A percentile compares a stretch with the other conserved stretches of the same genome.
These are phyloP conservation scores for Microcebus lehilahytsara DNA, from an alignment of 2,113 vertebrate genomes.

Conservation along the genomic window DNA sequence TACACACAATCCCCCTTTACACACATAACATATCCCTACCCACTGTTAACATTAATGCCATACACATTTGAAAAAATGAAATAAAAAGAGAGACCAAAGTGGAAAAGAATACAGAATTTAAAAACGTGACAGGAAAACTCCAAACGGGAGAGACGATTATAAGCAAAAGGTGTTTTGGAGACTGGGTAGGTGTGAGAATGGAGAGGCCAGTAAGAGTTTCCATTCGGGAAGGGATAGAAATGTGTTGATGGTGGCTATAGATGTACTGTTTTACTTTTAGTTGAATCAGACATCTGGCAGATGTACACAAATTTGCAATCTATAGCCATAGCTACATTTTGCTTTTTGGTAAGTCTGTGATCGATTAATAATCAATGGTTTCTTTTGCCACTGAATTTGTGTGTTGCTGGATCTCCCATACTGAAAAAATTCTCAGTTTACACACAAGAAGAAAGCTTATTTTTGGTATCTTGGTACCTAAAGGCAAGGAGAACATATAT, in stretches of 20 bases:
- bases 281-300: neutral
- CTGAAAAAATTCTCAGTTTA: neutral
- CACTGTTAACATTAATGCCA: neutral
- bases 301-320: neutral
- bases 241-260: neutral
- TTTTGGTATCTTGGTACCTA: neutral
- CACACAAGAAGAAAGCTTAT: constrained; percentile 1
- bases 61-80: neutral
- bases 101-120: neutral
- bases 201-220: neutral
- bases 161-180: neutral
- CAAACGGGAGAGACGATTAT: neutral
- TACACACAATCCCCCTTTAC: neutral
- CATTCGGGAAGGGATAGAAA: neutral
- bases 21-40: neutral
- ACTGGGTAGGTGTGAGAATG: neutral
- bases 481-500: neutral
- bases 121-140: neutral
- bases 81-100: neutral
- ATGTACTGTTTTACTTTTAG: neutral
- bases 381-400: neutral
- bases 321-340: neutral
- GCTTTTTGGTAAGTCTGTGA: neutral
- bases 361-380: neutral
- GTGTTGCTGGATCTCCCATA: neutral